Evolutionary conservation across 2,888 invertebrate genomes (phyloP), one percentile per base, ranked within the genome.

Genomic region (Mythimna impura): DNA sequence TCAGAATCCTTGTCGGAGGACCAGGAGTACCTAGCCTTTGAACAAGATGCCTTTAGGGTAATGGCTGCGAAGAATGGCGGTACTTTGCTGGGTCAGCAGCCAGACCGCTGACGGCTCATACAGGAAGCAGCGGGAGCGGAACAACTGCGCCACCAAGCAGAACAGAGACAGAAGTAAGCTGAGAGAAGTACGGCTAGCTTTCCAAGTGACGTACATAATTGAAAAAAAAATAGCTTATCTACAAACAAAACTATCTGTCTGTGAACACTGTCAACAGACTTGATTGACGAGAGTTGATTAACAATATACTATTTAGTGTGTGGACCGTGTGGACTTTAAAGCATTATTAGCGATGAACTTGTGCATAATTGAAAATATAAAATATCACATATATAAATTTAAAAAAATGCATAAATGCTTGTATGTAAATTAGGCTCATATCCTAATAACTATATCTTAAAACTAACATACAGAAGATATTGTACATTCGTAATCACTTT

Each of bases 141-240:
- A 99, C 92, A 99, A 99, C 92, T 98, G 98, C 81, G 99, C 99
- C 0, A 99, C 99, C 0, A 99, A 99, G 91, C 97, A 99, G 83
- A 99, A 99, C 0, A 96, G 99, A 20, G 99, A 99, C 89, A 9
- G 36, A 97, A 96, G 99, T 72, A 96, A 99, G 84, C 97, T 98
- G 43, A 98, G 99, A 89, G 36, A 36, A 36, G 36, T 2, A 9
- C 9, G 9, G 9, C 36, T 36, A 66, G 99, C 99, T 0, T 98
- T 99, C 57, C 96, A 99, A 73, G 98, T 99, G n/a, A n/a, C n/a
- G n/a, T 0, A 98, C 98, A 0, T 98, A 97, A 86, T 96, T 99
- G 30, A 99, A 99, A 91, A 98, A 98, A 99, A 99, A 93, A 98
- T 98, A 92, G 96, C 98, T 22, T 97, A 98, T 90, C 93, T 99